Conservation (phyloP, 2,797 vertebrate species). For the Pristis pectinata region DNA sequence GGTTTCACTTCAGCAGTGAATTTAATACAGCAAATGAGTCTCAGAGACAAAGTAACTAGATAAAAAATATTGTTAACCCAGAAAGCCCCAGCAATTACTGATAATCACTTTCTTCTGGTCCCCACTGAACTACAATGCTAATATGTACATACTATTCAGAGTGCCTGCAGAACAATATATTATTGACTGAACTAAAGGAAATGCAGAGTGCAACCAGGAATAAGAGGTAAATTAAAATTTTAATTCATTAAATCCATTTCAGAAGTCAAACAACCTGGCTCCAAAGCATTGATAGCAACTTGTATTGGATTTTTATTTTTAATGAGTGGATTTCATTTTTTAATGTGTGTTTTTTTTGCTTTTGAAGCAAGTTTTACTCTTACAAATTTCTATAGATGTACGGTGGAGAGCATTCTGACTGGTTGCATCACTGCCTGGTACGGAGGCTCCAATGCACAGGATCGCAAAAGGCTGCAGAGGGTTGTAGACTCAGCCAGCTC, state of each 20-base stretch:
- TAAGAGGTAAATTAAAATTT: background rate
- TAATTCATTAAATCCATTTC: background rate
- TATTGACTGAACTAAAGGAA: background rate
- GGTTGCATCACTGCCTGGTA: too few relatives aligned
- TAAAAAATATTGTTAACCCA: background rate
- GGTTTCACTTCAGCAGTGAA: background rate
- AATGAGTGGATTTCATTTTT: background rate
- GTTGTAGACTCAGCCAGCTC: too few relatives aligned
- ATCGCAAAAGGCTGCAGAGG: too few relatives aligned
- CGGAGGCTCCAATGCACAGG: too few relatives aligned
- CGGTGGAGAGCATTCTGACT: too few relatives aligned
- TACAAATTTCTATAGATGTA: too few relatives aligned
- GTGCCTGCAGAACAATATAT: background rate
- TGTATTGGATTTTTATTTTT: background rate
- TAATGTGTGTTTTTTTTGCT: background rate
- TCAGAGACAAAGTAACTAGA: background rate
- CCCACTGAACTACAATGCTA: background rate
- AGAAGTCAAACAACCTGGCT: background rate
- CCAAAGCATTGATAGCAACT: background rate
- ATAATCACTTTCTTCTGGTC: background rate
- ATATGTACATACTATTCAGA: background rate
- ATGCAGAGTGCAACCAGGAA: background rate
- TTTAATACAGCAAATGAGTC: background rate
- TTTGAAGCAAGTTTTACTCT: background rate
- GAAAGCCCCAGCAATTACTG: background rate